phyloP scores from a whole-genome alignment of 2,888 invertebrate species.

The Willowsia nigromaculata region DNA sequence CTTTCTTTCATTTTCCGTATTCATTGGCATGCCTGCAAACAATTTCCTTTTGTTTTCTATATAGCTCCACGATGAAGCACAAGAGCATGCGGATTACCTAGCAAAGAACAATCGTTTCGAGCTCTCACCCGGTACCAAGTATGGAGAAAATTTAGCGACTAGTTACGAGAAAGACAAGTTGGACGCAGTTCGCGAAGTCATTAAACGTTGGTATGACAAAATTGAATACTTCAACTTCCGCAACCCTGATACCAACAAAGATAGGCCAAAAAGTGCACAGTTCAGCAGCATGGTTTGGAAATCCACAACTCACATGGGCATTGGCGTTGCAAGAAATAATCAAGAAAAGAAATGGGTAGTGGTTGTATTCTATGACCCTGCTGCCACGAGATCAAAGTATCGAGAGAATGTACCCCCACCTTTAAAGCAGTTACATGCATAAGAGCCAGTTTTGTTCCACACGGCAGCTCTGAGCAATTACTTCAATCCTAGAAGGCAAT shows the following conservation, averaged over 20 bases:
- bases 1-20: no score
- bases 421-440: background rate
- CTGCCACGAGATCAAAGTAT: conserved; percentile 12
- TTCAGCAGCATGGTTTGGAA: conserved; percentile 57
- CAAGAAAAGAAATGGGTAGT: conserved; percentile 53
- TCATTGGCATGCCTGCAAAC: no score
- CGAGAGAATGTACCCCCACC: conserved; percentile 34
- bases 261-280: conserved; percentile 50
- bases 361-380: conserved; percentile 49
- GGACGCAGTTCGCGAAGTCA: conserved; percentile 53
- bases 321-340: conserved; percentile 45
- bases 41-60: background rate
- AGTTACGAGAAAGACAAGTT: conserved; percentile 31
- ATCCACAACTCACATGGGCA: conserved; percentile 52
- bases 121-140: conserved; percentile 19
- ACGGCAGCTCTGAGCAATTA: background rate
- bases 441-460: background rate
- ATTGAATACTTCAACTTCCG: conserved; percentile 51
- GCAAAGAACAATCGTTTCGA: conserved; percentile 54
- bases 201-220: conserved; percentile 63
- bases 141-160: conserved; percentile 60
- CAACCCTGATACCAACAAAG: conserved; percentile 51
- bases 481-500: background rate
- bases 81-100: conserved; percentile 51
- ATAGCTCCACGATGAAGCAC: conserved; percentile 62